These are phyloP conservation scores for Poeciliopsis gracilis DNA, from an alignment of 2,797 vertebrate genomes.

Conservation along the genomic window DNA sequence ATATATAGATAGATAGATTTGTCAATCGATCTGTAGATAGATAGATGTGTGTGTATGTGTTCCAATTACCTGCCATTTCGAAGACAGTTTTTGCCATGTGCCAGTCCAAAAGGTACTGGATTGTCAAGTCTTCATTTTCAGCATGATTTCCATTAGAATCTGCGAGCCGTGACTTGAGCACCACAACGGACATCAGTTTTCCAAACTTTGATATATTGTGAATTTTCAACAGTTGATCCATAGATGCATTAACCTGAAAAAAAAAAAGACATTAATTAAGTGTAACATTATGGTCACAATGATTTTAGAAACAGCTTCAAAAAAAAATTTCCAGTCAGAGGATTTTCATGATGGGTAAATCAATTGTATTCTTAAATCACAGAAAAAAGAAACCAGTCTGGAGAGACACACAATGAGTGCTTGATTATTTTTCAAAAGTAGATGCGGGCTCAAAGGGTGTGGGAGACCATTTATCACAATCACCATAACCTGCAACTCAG, in stretches of 20 bases:
- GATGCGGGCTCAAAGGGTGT: too few species aligned
- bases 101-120: conserved; percentile 41
- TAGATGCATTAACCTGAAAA: conserved; percentile 4
- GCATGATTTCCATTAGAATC: conserved; percentile 1
- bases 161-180: conserved; percentile 47
- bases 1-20: too few species aligned
- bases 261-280: neutral
- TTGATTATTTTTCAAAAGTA: too few species aligned
- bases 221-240: neutral
- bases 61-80: conserved; percentile 36
- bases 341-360: neutral
- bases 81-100: conserved; percentile 37
- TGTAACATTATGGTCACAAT: neutral
- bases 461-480: too few species aligned
- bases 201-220: conserved; percentile 42
- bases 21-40: too few species aligned
- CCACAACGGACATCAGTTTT: conserved; percentile 47
- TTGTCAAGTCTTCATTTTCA: conserved; percentile 27
- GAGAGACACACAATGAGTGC: neutral
- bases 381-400: neutral
- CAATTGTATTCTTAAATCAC: neutral
- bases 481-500: too few species aligned
- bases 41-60: too few species aligned
- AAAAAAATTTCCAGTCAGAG: neutral
- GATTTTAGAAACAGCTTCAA: neutral